Evolutionary conservation across 2,113 vertebrate genomes (phyloP), one percentile per base, ranked within the genome.

Genomic region (Oophaga pumilio): DNA sequence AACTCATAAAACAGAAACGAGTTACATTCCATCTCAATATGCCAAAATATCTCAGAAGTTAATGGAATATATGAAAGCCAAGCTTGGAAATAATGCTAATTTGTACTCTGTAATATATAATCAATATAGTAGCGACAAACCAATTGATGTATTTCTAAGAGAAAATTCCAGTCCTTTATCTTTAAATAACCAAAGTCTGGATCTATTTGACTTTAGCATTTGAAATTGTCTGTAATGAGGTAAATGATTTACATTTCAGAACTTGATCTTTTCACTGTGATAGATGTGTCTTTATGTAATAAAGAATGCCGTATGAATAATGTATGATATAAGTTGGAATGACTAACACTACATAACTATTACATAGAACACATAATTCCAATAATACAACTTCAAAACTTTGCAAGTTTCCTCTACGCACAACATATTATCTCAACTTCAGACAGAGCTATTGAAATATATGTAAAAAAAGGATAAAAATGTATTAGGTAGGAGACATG

Each of bases 21-120:
- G 68, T 59, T 59, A 28, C 82, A 84, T 84, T 84, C 69, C 52
- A 66, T 84, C 66, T 84, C 66, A 73, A 56, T 71, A 56, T 73
- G 26, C 66, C 82, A 84, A 69, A 83, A 83, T 52, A 28, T 57
- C 66, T 14, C 24, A 12, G 52, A 59, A 57, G 53, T 22, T 26
- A 56, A 56, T 56, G 68, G 52, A 22, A 18, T 59, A 59, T 57
- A 84, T 59, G 18, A 73, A 57, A 26, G 53, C 8, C 6, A 0
- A 10, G 2, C 56, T 26, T 84, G 50, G 4, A 71, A 57, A 74
- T 74, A 74, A 74, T 74, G 43, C 71, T 74, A 50, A 22, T 50
- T 74, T 74, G 71, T 74, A 20, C 71, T 50, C 22, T 12, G 8
- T 74, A 74, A 50, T 74, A 74, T n/a, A 74, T 50, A 74, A 50